These are phyloP conservation scores for Spodoptera littoralis DNA, from an alignment of 2,888 invertebrate species.

Conservation along the genomic window DNA sequence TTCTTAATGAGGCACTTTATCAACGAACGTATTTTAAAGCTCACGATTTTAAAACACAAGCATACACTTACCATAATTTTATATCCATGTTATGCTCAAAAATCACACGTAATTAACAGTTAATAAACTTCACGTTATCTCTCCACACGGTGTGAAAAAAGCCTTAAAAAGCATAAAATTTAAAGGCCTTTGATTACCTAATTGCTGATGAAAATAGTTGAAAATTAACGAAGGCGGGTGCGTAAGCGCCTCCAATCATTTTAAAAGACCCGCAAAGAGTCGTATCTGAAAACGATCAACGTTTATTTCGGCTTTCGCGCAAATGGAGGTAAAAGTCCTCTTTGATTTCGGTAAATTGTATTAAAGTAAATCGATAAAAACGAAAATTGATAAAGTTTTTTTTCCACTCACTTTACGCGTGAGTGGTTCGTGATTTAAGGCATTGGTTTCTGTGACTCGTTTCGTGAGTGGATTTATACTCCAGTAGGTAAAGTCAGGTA, in stretches of 20 bases:
- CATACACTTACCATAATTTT: constrained; percentile 5
- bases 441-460: constrained; percentile 64
- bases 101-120: constrained; percentile 34
- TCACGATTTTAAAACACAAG: background rate
- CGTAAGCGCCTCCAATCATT: constrained; percentile 52
- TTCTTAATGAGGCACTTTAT: no score
- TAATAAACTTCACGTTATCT: constrained; percentile 32
- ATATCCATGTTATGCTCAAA: background rate
- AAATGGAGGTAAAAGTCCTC: constrained; percentile 79
- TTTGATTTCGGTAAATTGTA: constrained; percentile 77
- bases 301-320: constrained; percentile 68
- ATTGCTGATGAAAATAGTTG: constrained; percentile 49
- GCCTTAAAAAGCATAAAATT: constrained; percentile 22
- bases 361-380: constrained; percentile 77
- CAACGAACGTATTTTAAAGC: no score
- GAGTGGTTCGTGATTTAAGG: constrained; percentile 82
- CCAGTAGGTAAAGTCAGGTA: constrained; percentile 53
- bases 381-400: constrained; percentile 69
- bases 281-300: constrained; percentile 55
- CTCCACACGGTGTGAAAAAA: constrained; percentile 3
- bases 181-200: constrained; percentile 46
- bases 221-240: constrained; percentile 43
- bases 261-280: constrained; percentile 60
- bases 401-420: constrained; percentile 80
- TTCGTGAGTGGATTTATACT: constrained; percentile 61